Base-by-base conservation (phyloP, 1,140 invertebrate species). In the Octopus sinensis region DNA sequence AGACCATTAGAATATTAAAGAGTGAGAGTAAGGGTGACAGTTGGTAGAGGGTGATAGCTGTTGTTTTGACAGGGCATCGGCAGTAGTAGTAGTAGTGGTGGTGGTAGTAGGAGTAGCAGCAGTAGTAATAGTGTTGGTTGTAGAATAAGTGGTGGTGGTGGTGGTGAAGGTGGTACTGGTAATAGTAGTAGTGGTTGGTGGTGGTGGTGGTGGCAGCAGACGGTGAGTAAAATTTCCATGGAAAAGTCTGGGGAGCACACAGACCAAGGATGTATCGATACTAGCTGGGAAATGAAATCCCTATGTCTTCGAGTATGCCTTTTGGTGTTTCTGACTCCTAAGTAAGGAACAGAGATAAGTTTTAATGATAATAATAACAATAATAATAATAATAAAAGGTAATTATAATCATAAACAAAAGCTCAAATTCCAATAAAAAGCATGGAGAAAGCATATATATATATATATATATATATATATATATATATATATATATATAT, bases 261-360 rank as follows among this genome's bases (percentile, higher is more conserved):
- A 52, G 17, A 73, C 3, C 9, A 17, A 62, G 68, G 68, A 77
- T 6, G n/a, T 51, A 77, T 13, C 76, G 52, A 77, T 43, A 54
- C 81, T 84, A 84, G 82, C 80, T 85, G 23, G 79, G 80, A 56
- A 83, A 81, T 7, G 82, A 82, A 54, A 85, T 80, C 52, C 84
- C 84, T 79, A 85, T 84, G 53, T 85, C 84, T 53, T 85, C 84
- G 23, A 85, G 80, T 30, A 85, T 85, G 71, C 81, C 81, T 76
- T 83, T 83, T 17, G 84, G 84, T 76, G 84, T 83, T 23, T 85
- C 83, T 23, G 80, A 76, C 73, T 85, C 84, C 84, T 85, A 80
- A 43, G 51, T 56, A 23, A 77, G 76, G 76, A 77, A 77, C 52
- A 51, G 76, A 77, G 76, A 77, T 51, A 77, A 77, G 30, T 43